Evolutionary conservation across 1,140 invertebrate genomes (phyloP).

Genomic region (Listronotus bonariensis): DNA sequence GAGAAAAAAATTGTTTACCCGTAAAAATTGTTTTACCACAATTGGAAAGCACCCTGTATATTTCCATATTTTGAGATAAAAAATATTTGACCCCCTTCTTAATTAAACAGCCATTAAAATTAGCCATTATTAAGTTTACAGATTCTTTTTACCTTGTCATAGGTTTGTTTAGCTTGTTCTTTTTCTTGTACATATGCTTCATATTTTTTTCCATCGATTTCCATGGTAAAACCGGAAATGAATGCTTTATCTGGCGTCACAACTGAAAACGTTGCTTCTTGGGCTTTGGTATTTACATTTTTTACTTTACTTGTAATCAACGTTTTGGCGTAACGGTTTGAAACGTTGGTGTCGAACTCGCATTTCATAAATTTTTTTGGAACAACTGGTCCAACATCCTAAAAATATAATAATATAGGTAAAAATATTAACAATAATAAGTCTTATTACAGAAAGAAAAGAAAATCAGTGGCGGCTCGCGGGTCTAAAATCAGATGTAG

Average conservation of each 20-base stretch:
- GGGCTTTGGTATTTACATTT: slow-evolving; percentile 61
- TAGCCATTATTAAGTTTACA: too few species aligned
- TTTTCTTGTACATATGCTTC: slow-evolving; percentile 65
- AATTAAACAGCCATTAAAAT: too few species aligned
- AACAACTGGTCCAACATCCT: background rate
- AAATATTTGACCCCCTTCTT: too few species aligned
- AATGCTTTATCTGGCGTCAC: slow-evolving; percentile 68
- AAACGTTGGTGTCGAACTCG: slow-evolving; percentile 62
- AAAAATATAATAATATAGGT: too few species aligned
- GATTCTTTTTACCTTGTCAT: slow-evolving; percentile 58
- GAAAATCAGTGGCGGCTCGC: too few species aligned
- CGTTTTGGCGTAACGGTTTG: slow-evolving; percentile 65
- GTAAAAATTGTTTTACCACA: too few species aligned
- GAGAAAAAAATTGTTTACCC: too few species aligned
- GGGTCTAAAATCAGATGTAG: too few species aligned
- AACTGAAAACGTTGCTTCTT: slow-evolving; percentile 65
- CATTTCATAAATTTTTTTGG: slow-evolving; percentile 59
- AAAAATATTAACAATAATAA: too few species aligned
- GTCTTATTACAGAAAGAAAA: too few species aligned
- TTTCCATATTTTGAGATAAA: too few species aligned
- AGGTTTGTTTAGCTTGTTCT: slow-evolving; percentile 68
- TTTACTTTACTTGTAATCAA: slow-evolving; percentile 62
- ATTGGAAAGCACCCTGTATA: too few species aligned
- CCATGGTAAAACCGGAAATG: slow-evolving; percentile 68
- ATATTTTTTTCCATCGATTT: slow-evolving; percentile 61